Base-by-base conservation (phyloP, 2,797 vertebrate genomes). In the Hemibagrus guttatus region DNA sequence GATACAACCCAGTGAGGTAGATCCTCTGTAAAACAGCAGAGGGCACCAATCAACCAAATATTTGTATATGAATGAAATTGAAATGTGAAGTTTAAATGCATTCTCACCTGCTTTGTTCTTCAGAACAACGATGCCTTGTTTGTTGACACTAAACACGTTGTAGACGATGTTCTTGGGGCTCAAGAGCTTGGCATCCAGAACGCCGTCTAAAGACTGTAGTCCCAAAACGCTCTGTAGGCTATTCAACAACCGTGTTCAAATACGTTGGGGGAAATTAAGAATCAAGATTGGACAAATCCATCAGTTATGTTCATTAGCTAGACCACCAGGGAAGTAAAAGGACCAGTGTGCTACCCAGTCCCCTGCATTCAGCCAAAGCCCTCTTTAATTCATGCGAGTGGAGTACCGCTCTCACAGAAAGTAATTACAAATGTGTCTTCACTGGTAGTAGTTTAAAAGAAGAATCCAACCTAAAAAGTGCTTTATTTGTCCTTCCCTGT, bases 1-100 rank as follows among this genome's bases (percentile, higher is more conserved):
- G 98, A 98, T 84, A 98, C 92, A 88, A 99, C 97, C 98, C 98
- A 99, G 66, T 99, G 96, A 82, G 98, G 98, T 93, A 98, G 95
- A 86, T 99, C 98, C 85, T 96, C 97, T 97, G 88, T 52, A 87
- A 21, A 87, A 90, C 85, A 91, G 0, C 35, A 74, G 35, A 81
- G 58, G 69, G 58, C 69, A 84, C 54, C 21, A 58, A 19, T 63
- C n/a, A 72, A 63, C 23, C 21, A 16, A 66, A 42, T 16, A 64
- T 17, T n/a, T 58, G 7, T 13, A 26, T 7, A 26, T 7, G 1
- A 61, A 4, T 26, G 39, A 13, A 26, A 16, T 63, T 52, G 1
- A 1, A 52, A 26, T 31, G 72, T 1, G 2, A 28, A 52, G 52
- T 75, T 64, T 6, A 9, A 69, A 14, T 31, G 4, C 12, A 14